Conservation (phyloP, 1,140 invertebrate genomes). For the Drosophila navojoa region DNA sequence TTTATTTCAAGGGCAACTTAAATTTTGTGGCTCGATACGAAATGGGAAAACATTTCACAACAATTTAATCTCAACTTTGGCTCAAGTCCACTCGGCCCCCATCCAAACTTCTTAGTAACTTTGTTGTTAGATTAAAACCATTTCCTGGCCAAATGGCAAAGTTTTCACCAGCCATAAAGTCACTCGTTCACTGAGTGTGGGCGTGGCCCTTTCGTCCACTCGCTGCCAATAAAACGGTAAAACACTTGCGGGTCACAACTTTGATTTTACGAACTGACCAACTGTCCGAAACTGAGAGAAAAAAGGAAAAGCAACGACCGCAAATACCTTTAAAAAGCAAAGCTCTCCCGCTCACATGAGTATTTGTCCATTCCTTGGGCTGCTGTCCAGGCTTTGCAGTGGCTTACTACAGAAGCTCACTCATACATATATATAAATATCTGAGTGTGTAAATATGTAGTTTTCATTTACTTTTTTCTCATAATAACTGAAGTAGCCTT, state of each 20-base stretch:
- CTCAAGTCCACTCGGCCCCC: conserved; percentile 12
- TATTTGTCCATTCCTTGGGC: neutral
- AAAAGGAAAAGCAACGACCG: conserved; percentile 4
- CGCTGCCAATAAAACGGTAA: conserved; percentile 69
- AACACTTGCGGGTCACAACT: conserved; percentile 68
- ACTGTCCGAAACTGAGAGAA: conserved; percentile 20
- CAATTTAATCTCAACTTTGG: conserved; percentile 40
- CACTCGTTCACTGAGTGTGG: conserved; percentile 28
- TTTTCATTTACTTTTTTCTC: too few species aligned
- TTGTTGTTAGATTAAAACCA: conserved; percentile 77
- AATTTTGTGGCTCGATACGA: conserved; percentile 34
- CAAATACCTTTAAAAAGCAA: conserved; percentile 28
- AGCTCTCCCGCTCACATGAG: conserved; percentile 2
- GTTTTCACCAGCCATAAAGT: conserved; percentile 55
- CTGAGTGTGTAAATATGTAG: too few species aligned
- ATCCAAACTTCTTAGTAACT: conserved; percentile 40
- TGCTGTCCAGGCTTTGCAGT: neutral
- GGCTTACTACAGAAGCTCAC: too few species aligned
- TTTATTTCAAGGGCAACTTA: conserved; percentile 68
- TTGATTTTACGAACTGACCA: conserved; percentile 76
- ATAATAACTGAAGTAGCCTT: too few species aligned
- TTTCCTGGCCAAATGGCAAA: conserved; percentile 57
- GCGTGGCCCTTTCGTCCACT: conserved; percentile 19
- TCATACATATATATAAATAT: too few species aligned
- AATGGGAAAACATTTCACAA: conserved; percentile 37